phyloP scores from a whole-genome alignment of 1,140 invertebrate species.

The Leptinotarsa defecta region DNA sequence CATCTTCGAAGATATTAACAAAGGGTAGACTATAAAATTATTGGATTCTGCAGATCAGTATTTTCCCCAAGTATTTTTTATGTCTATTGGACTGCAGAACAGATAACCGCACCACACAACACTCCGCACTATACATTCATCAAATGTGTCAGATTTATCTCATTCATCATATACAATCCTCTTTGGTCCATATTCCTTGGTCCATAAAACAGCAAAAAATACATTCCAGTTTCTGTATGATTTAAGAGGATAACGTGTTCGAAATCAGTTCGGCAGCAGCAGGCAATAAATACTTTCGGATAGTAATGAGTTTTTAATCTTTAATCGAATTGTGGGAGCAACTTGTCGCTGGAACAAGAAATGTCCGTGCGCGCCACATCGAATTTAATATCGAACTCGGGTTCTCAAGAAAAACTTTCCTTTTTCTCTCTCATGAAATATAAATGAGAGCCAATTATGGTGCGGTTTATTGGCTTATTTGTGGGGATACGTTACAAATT shows the following conservation, averaged over 20 bases:
- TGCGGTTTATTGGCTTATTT: background rate
- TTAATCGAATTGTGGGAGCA: background rate
- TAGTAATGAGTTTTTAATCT: constrained; percentile 21
- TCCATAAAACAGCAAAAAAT: constrained; percentile 25
- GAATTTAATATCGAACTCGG: background rate
- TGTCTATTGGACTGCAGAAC: too few species aligned
- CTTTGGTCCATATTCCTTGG: background rate
- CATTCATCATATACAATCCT: background rate
- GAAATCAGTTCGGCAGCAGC: constrained; percentile 29
- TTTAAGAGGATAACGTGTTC: constrained; percentile 37
- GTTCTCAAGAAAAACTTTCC: background rate
- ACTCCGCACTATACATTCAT: too few species aligned
- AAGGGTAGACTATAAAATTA: too few species aligned
- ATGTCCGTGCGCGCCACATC: background rate
- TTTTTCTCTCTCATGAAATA: constrained; percentile 6
- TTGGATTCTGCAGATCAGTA: too few species aligned
- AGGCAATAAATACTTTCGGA: constrained; percentile 13
- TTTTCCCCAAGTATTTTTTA: too few species aligned
- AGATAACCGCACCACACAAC: too few species aligned
- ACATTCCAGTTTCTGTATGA: constrained; percentile 36
- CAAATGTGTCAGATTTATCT: too few species aligned
- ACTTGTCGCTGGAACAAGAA: background rate
- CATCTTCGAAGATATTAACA: too few species aligned
- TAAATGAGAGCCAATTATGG: constrained; percentile 3
- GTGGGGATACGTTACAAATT: background rate